phyloP scores from a whole-genome alignment of 2,888 invertebrate genomes.

The Xestoiulus laeticollis region DNA sequence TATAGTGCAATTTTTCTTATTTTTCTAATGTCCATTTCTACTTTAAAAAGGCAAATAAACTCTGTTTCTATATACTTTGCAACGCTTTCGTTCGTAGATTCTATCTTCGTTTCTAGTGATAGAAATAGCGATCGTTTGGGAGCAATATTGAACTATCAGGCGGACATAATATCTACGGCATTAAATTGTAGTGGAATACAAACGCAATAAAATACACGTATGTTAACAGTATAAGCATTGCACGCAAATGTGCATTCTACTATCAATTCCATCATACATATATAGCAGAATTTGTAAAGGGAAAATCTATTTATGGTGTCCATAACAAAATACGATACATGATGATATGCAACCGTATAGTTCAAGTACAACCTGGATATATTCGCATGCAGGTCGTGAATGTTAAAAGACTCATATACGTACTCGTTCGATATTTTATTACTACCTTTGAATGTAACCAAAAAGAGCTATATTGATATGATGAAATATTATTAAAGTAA shows the following conservation, averaged over 20 bases:
- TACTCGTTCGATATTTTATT: neutral
- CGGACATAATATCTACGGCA: conserved; percentile 6
- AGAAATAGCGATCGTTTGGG: conserved; percentile 38
- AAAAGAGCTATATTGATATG: neutral
- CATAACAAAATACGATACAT: neutral
- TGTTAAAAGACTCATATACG: neutral
- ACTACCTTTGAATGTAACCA: neutral
- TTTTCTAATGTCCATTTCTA: neutral
- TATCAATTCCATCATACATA: neutral
- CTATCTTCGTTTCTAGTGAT: conserved; percentile 38
- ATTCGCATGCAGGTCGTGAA: neutral
- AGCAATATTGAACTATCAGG: conserved; percentile 5
- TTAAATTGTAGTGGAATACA: neutral
- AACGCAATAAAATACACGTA: neutral
- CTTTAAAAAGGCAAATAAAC: neutral
- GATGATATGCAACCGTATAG: neutral
- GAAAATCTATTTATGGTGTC: neutral
- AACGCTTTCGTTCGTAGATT: neutral
- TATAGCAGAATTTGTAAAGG: neutral
- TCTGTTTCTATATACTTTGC: neutral
- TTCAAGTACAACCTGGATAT: neutral
- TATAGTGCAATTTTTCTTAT: neutral
- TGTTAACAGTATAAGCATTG: neutral
- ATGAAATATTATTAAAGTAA: no score
- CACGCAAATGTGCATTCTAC: neutral